These are phyloP conservation scores for Hemiprocne comata DNA, from an alignment of 2,113 vertebrate genomes.

Conservation along the genomic window DNA sequence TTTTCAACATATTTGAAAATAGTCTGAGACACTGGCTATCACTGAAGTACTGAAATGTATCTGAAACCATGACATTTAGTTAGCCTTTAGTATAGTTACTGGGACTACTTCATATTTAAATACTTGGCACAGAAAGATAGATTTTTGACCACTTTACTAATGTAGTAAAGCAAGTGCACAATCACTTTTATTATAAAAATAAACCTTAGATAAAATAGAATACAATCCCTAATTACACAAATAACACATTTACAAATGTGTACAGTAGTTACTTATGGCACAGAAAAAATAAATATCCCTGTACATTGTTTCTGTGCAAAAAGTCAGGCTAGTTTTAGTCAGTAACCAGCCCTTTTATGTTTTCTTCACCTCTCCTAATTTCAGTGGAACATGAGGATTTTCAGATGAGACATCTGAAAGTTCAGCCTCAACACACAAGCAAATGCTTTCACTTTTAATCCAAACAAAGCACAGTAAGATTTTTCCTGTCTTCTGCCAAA, in stretches of 20 bases:
- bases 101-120: neutral
- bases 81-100: neutral
- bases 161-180: conserved; percentile 12
- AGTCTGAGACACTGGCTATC: neutral
- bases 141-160: neutral
- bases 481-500: neutral
- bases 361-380: conserved; percentile 18
- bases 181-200: conserved; percentile 68
- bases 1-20: neutral
- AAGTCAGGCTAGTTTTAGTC: neutral
- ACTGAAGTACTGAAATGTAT: neutral
- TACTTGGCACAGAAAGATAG: neutral
- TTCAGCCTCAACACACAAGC: neutral
- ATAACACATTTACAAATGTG: neutral
- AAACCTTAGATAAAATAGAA: conserved; percentile 17
- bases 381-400: neutral
- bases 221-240: conserved; percentile 19
- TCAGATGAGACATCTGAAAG: neutral
- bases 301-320: conserved; percentile 56
- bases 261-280: neutral
- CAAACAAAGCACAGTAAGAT: neutral
- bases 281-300: conserved; percentile 58
- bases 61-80: conserved; percentile 31
- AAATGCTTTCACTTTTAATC: neutral
- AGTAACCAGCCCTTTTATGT: neutral